Conservation (phyloP, 1,140 invertebrate genomes). For the Caenorhabditis latens region DNA sequence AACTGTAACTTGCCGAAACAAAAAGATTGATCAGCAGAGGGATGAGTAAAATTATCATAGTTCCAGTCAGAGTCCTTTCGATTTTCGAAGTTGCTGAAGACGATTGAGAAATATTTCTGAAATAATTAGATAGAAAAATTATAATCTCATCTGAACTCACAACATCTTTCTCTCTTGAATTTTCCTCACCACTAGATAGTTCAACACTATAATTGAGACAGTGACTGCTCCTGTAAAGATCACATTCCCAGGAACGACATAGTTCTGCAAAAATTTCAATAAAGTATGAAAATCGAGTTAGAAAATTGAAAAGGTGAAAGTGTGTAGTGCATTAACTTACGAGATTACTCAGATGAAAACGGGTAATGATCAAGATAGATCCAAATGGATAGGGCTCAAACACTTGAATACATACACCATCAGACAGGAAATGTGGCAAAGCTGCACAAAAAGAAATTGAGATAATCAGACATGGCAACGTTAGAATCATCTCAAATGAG, state of each 20-base stretch:
- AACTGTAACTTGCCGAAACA: background rate
- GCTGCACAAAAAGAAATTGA: too few relatives aligned
- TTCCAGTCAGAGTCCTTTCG: background rate
- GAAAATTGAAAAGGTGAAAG: background rate
- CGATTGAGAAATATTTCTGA: background rate
- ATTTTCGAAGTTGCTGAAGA: background rate
- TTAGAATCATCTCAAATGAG: too few relatives aligned
- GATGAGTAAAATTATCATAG: background rate
- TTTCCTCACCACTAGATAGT: background rate
- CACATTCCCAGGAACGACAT: background rate
- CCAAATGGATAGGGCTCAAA: too few relatives aligned
- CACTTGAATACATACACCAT: too few relatives aligned
- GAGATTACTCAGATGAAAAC: too few relatives aligned
- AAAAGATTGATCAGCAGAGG: background rate
- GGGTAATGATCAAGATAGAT: too few relatives aligned
- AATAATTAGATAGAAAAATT: background rate
- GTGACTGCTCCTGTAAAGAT: background rate
- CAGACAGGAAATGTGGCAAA: too few relatives aligned
- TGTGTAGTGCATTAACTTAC: background rate
- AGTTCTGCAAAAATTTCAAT: background rate
- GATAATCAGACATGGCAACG: too few relatives aligned
- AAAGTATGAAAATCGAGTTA: background rate
- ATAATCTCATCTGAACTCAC: background rate
- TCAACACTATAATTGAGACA: background rate
- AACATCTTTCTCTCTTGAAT: background rate